Percentiles rank a stretch among this genome's conserved stretches.
Conservation (phyloP, 2,797 vertebrate genomes). For the Amblyraja radiata region DNA sequence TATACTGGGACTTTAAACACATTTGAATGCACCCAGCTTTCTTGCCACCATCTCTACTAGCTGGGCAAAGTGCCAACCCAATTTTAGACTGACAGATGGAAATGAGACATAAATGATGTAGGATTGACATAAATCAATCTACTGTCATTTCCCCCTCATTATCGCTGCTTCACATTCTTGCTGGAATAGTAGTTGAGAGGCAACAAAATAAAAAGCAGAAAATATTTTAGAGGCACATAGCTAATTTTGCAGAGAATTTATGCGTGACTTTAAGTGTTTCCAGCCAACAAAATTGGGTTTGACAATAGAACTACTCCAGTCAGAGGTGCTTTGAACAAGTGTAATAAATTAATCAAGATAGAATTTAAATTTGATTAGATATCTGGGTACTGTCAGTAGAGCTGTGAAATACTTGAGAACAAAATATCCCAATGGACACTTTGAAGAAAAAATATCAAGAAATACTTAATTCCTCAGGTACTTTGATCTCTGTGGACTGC, state of each 20-base stretch:
- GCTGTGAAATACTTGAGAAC: neutral
- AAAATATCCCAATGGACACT: neutral
- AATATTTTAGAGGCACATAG: neutral
- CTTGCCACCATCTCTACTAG: neutral
- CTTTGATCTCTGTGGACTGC: neutral
- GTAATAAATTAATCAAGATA: neutral
- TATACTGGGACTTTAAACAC: neutral
- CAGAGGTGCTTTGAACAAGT: neutral
- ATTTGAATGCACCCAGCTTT: neutral
- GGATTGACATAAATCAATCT: neutral
- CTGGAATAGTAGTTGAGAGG: neutral
- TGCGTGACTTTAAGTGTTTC: neutral
- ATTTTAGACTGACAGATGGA: neutral
- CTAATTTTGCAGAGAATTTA: constrained; percentile 6
- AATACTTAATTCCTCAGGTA: neutral
- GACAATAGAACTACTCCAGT: neutral
- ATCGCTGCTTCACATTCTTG: neutral
- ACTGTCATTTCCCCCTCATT: neutral
- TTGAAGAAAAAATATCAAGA: neutral
- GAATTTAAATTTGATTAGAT: neutral
- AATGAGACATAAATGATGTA: neutral
- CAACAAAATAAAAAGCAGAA: neutral
- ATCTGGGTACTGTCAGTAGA: neutral
- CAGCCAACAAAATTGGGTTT: neutral
- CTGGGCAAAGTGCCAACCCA: neutral